Evolutionary conservation across 2,797 vertebrate species (phyloP).

Genomic region (Parotocinclus haroldoi): DNA sequence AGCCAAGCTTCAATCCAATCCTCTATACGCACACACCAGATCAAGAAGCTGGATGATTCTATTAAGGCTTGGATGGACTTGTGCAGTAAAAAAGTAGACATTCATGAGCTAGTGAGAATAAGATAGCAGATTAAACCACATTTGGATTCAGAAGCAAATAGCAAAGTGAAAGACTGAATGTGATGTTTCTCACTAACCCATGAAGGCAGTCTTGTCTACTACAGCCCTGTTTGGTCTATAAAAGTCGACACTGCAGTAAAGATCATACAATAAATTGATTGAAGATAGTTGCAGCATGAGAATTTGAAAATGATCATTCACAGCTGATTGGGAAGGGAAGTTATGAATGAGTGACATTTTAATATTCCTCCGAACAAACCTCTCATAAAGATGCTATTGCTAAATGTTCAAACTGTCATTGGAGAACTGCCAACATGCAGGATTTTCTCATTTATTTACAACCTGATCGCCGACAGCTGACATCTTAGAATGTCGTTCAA

Average conservation of each 20-base stretch:
- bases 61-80: constrained; percentile 26
- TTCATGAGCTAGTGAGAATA: not conserved
- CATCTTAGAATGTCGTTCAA: too few species aligned
- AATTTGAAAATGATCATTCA: constrained; percentile 3
- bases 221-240: not conserved
- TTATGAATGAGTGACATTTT: not conserved
- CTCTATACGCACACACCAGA: constrained; percentile 5
- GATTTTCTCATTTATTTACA: too few species aligned
- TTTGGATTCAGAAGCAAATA: not conserved
- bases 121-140: not conserved
- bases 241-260: not conserved
- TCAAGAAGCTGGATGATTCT: constrained; percentile 22
- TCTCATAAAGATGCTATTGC: too few species aligned
- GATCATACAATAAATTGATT: too few species aligned
- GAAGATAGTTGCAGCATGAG: not conserved
- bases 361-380: too few species aligned
- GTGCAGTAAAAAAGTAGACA: constrained; percentile 4
- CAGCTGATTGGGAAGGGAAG: not conserved
- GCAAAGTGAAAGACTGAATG: too few species aligned
- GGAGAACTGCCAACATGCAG: too few species aligned
- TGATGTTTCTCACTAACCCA: not conserved
- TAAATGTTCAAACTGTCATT: too few species aligned
- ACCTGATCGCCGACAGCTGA: too few species aligned
- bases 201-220: not conserved
- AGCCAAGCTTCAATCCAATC: not conserved